Evolutionary conservation across 2,113 vertebrate genomes (phyloP).

Genomic region (Microtus pennsylvanicus): DNA sequence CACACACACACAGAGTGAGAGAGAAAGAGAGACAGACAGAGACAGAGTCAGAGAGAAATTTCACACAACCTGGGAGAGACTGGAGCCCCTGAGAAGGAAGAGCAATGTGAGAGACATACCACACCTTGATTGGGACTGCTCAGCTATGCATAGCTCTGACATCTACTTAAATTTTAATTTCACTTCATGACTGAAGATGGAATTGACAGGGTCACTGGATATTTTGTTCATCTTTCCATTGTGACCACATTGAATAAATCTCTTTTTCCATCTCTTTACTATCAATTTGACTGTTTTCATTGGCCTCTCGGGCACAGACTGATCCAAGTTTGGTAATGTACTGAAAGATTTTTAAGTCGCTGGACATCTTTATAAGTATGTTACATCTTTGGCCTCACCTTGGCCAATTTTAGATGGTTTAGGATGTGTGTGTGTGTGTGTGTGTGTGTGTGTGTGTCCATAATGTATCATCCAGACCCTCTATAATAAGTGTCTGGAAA

Average conservation of each 20-base stretch:
- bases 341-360: not conserved
- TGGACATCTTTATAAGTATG: not conserved
- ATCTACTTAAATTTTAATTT: not conserved
- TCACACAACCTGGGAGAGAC: not conserved
- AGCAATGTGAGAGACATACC: not conserved
- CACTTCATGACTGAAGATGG: not conserved
- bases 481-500: not conserved
- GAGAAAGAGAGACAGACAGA: no score
- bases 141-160: not conserved
- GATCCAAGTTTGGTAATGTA: not conserved
- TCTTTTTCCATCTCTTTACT: no score
- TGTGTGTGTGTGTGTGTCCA: no score
- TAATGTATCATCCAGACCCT: not conserved
- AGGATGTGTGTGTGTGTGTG: not conserved
- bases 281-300: not conserved
- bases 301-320: not conserved
- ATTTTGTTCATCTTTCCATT: not conserved
- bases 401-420: not conserved
- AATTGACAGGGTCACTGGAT: not conserved
- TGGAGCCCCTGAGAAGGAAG: no score
- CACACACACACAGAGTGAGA: no score
- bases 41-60: not conserved
- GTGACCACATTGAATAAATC: not conserved
- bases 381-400: not conserved
- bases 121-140: not conserved